Conservation (phyloP, 2,113 vertebrate genomes). For the Dicentrarchus labrax region DNA sequence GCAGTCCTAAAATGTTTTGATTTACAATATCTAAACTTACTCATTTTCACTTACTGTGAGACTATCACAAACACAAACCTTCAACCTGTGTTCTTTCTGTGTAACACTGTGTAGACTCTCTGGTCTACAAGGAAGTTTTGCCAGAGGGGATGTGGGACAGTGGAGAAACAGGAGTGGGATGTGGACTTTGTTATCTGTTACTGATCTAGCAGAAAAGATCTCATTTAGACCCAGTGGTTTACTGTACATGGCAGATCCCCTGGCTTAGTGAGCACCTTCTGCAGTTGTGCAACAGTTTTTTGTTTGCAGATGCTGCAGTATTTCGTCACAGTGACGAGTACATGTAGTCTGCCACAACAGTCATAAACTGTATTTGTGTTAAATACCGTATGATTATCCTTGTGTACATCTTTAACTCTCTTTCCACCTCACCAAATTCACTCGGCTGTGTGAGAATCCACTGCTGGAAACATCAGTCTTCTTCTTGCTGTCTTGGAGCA, state of each 20-base stretch:
- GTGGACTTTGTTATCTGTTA: conserved; percentile 27
- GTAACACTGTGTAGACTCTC: neutral
- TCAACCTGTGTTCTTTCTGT: neutral
- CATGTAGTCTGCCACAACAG: neutral
- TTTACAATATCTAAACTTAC: neutral
- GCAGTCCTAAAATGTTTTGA: neutral
- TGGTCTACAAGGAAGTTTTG: conserved; percentile 18
- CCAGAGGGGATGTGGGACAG: conserved; percentile 25
- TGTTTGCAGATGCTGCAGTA: conserved; percentile 16
- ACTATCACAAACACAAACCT: conserved; percentile 1
- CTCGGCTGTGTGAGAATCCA: conserved; percentile 87
- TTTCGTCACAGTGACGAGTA: conserved; percentile 4
- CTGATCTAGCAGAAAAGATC: conserved; percentile 9
- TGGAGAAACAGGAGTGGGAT: conserved; percentile 3
- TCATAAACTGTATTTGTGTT: neutral
- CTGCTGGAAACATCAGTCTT: conserved; percentile 89
- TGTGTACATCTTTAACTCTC: conserved; percentile 83
- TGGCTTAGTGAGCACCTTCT: conserved; percentile 25
- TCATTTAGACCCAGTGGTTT: conserved; percentile 29
- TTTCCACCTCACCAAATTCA: conserved; percentile 90
- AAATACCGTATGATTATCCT: conserved; percentile 21
- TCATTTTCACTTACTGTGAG: neutral
- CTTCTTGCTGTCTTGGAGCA: conserved; percentile 90
- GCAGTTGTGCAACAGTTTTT: neutral
- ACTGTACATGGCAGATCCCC: conserved; percentile 3